phyloP scores from a whole-genome alignment of 1,140 invertebrate species.

The Vollenhovia emeryi region DNA sequence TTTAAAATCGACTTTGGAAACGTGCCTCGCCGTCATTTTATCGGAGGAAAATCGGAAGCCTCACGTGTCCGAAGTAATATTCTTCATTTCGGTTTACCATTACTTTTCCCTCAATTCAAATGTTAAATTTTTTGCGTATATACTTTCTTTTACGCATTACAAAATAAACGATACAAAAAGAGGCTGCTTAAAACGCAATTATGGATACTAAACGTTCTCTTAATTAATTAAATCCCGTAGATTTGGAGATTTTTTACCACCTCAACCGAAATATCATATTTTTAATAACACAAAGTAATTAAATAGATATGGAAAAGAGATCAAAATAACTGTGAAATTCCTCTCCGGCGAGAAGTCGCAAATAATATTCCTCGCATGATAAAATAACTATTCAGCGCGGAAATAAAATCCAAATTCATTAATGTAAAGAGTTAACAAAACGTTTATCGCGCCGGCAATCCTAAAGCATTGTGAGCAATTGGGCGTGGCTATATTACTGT shows the following conservation, averaged over 20 bases:
- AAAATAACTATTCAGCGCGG: not conserved
- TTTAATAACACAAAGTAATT: not conserved
- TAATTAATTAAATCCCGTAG: not conserved
- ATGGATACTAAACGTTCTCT: not conserved
- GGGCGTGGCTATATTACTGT: slow-evolving; percentile 47
- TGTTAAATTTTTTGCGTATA: not conserved
- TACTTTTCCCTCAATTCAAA: not conserved
- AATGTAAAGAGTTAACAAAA: slow-evolving; percentile 52
- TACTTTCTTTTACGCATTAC: not conserved
- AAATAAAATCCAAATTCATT: not conserved
- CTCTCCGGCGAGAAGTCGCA: not conserved
- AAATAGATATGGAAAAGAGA: not conserved
- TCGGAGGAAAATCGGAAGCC: not conserved
- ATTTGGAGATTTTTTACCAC: not conserved
- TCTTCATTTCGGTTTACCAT: not conserved
- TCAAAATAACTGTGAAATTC: not conserved
- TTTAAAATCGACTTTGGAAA: not conserved
- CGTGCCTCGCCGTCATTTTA: not conserved
- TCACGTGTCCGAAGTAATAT: not conserved
- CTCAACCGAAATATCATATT: not conserved
- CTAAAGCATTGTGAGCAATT: slow-evolving; percentile 53
- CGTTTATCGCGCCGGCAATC: slow-evolving; percentile 34
- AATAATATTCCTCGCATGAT: not conserved
- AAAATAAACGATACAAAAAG: not conserved
- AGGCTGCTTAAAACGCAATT: not conserved